These are phyloP conservation scores for Muntiacus reevesi DNA, from an alignment of 2,113 vertebrate genomes.

Conservation along the genomic window DNA sequence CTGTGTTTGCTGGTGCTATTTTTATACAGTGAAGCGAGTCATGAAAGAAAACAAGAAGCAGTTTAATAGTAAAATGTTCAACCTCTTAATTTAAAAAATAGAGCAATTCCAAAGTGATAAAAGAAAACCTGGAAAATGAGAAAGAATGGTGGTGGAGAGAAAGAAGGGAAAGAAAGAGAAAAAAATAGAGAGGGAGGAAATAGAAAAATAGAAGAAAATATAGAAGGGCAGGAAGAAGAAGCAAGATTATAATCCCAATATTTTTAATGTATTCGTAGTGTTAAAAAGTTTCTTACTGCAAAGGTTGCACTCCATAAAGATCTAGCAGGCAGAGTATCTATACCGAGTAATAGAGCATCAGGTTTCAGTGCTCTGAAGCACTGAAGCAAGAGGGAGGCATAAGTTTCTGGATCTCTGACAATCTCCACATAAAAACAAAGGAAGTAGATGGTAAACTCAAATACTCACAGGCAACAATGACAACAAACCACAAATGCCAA, in stretches of 20 bases:
- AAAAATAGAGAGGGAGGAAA: background rate
- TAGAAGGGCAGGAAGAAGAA: background rate
- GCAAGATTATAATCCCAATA: background rate
- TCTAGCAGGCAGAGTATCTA: background rate
- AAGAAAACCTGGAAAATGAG: background rate
- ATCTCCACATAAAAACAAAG: background rate
- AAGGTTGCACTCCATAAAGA: background rate
- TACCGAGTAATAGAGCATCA: background rate
- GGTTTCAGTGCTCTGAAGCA: background rate
- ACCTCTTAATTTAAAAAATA: background rate
- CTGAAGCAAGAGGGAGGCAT: background rate
- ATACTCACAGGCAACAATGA: background rate
- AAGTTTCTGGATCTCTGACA: background rate
- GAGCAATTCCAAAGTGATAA: background rate
- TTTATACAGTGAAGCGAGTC: slow-evolving; percentile 36
- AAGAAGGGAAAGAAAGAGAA: background rate
- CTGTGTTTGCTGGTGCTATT: slow-evolving; percentile 32
- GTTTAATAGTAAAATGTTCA: slow-evolving; percentile 59
- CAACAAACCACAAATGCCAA: background rate
- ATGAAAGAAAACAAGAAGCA: slow-evolving; percentile 33
- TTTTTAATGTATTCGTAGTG: background rate
- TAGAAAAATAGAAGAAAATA: too few species aligned
- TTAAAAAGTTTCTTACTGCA: background rate
- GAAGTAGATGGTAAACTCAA: background rate
- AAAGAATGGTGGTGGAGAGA: background rate